These are phyloP conservation scores for Ammospiza nelsoni DNA, from an alignment of 2,113 vertebrate genomes.

Conservation along the genomic window DNA sequence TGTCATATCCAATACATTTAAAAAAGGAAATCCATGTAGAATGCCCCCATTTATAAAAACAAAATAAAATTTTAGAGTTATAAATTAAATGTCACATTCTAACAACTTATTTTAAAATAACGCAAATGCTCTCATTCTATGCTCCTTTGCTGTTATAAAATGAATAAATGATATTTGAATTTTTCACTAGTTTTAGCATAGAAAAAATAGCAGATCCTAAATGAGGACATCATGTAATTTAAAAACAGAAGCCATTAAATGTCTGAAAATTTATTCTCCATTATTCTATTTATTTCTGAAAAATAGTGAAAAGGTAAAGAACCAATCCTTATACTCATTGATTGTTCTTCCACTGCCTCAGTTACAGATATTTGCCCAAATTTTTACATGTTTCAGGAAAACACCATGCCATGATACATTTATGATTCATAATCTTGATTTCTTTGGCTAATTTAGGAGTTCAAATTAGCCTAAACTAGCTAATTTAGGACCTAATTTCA, in stretches of 20 bases:
- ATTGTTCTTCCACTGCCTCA: neutral
- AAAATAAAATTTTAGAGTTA: neutral
- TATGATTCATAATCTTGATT: neutral
- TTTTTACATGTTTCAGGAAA: neutral
- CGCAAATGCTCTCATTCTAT: rapidly evolving
- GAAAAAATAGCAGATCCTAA: neutral
- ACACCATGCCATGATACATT: neutral
- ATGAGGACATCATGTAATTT: neutral
- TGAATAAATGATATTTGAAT: neutral
- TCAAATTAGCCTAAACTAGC: neutral
- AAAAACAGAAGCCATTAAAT: neutral
- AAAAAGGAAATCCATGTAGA: neutral
- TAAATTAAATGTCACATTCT: neutral
- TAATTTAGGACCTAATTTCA: neutral
- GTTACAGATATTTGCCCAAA: neutral
- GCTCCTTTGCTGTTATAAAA: neutral
- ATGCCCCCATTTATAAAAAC: neutral
- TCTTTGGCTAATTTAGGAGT: neutral
- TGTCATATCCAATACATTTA: neutral
- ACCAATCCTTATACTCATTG: neutral
- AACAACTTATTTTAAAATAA: neutral
- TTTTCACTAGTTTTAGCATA: neutral
- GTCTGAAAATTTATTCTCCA: neutral
- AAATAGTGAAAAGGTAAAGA: neutral
- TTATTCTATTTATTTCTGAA: neutral